A percentile compares a stretch with the other conserved stretches of the same genome.
These are phyloP conservation scores for Venustaconcha ellipsiformis DNA, from an alignment of 1,140 invertebrate genomes.

Conservation along the genomic window DNA sequence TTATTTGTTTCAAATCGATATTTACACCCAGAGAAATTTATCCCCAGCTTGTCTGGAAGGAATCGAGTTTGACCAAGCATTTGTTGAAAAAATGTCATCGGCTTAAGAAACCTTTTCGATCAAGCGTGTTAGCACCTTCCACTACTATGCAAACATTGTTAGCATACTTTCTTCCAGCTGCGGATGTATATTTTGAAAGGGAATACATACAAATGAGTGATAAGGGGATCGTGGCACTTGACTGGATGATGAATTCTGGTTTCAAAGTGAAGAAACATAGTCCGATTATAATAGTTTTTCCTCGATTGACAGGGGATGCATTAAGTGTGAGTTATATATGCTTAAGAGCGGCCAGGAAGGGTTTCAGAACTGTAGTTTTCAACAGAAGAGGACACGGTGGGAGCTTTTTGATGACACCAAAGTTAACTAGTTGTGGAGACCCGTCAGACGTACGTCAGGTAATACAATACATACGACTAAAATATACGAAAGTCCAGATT, in stretches of 20 bases:
- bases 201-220: constrained; percentile 25
- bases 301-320: constrained; percentile 44
- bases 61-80: constrained; percentile 23
- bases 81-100: constrained; percentile 6
- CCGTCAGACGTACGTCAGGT: constrained; percentile 38
- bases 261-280: constrained; percentile 8
- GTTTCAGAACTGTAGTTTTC: constrained; percentile 52
- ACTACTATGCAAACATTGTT: constrained; percentile 18
- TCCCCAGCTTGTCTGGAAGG: constrained; percentile 9
- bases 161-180: constrained; percentile 7
- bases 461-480: constrained; percentile 28
- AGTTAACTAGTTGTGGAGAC: constrained; percentile 48
- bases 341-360: constrained; percentile 25
- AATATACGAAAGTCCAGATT: constrained; percentile 30
- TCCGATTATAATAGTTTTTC: constrained; percentile 43
- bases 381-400: constrained; percentile 54
- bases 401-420: constrained; percentile 49
- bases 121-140: constrained; percentile 4
- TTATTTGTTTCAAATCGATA: too few species aligned
- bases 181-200: constrained; percentile 13
- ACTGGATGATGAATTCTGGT: constrained; percentile 9
- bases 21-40: constrained; percentile 8
- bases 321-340: constrained; percentile 26
- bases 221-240: constrained; percentile 23
- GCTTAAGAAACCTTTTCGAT: constrained; percentile 19